A percentile compares a stretch with the other conserved stretches of the same genome.
Conservation (phyloP, 2,797 vertebrate genomes). For the Amazona finschi region DNA sequence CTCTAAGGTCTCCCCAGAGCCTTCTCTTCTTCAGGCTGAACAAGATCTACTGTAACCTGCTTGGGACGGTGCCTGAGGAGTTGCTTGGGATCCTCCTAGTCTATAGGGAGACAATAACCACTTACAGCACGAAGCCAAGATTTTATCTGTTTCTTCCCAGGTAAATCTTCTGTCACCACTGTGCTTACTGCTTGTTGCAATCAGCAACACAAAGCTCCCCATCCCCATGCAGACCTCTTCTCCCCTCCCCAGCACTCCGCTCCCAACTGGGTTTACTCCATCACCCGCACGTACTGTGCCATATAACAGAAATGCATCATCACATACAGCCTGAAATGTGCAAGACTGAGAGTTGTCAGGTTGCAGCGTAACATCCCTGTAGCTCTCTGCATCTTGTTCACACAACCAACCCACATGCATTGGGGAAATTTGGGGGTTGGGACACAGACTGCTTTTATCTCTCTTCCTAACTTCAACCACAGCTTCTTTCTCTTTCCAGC, state of each 20-base stretch:
- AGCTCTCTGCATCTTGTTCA: background rate
- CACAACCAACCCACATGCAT: background rate
- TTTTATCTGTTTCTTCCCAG: background rate
- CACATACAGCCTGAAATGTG: background rate
- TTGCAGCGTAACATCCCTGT: background rate
- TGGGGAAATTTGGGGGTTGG: background rate
- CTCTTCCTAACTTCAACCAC: background rate
- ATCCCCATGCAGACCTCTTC: background rate
- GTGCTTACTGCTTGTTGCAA: background rate
- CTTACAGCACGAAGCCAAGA: accelerated
- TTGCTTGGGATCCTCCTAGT: background rate
- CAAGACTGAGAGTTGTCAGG: background rate
- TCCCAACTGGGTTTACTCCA: background rate
- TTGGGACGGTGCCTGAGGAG: background rate
- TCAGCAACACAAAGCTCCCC: background rate
- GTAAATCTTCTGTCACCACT: background rate
- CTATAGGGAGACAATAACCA: background rate
- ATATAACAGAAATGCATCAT: background rate
- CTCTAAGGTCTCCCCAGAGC: background rate
- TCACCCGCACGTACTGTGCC: background rate
- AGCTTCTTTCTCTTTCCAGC: background rate
- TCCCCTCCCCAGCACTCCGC: background rate
- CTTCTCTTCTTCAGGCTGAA: background rate
- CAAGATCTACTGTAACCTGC: background rate
- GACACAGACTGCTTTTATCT: background rate